Evolutionary conservation across 2,888 invertebrate species (phyloP), one percentile per base, ranked within the genome.

Genomic region (Clitarchus hookeri): DNA sequence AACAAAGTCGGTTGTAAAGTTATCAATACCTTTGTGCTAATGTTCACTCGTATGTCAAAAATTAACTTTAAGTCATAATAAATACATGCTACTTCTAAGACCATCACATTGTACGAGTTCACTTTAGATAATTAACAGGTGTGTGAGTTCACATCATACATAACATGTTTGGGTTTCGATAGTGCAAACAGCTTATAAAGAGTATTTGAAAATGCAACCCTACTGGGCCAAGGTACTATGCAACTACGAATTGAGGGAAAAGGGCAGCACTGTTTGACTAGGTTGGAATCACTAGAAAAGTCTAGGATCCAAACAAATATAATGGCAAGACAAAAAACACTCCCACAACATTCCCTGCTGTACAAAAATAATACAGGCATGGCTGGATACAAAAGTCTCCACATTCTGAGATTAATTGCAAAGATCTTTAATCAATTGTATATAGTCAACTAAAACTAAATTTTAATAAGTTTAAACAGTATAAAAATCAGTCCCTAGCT

Each of bases 311-410:
- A n/a, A 19, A 65, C 19, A 53, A 53, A 2, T 65, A 65, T 23
- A 65, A 65, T 65, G 65, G 65, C 65, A 65, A 65, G 65, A 65
- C 65, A 65, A 23, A 65, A 23, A 65, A 65, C n/a, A 65, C 11
- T 36, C 48, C 48, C 6, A 16, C 48, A 48, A 48, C 48, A n/a
- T 65, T 65, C 65, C 65, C 65, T 16, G n/a, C 65, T 65, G 65
- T 65, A 65, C 65, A 65, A 65, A 65, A 65, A 65, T 65, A n/a
- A 65, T 23, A 65, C 65, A 65, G 65, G n/a, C 65, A 65, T 65
- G 65, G 19, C n/a, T 19, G 65, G 65, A 65, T 65, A n/a, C 65
- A 23, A 65, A 65, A 8, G n/a, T 65, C n/a, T n/a, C n/a, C 65
- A 65, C 65, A n/a, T 65, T 65, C 65, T 65, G 65, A 65, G 65